These are phyloP conservation scores for Phenganax stokvisi DNA, from an alignment of 92 coral and sea anemone genomes.

Conservation along the genomic window DNA sequence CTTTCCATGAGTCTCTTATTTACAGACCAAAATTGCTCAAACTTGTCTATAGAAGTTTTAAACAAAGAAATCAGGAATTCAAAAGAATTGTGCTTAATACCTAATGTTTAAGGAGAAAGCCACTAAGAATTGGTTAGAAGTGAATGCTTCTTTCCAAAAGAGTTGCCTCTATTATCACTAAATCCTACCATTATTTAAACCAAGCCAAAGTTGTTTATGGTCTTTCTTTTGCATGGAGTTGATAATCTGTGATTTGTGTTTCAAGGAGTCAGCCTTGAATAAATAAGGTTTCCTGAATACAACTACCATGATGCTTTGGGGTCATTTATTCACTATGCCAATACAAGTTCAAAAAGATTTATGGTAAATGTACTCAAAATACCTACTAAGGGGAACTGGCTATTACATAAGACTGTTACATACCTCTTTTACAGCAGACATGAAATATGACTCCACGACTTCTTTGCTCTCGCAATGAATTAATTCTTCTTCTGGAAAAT, in stretches of 20 bases:
- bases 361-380: too few species aligned
- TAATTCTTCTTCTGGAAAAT: conserved; percentile 83
- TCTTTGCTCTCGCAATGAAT: conserved; percentile 87
- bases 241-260: conserved; percentile 95
- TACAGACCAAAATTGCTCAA: conserved; percentile 98
- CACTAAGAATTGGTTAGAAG: neutral
- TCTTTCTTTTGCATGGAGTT: conserved; percentile 97
- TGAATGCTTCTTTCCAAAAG: neutral
- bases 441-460: conserved; percentile 84
- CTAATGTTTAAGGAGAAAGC: neutral
- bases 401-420: neutral
- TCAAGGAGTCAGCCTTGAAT: conserved; percentile 83
- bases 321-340: too few species aligned
- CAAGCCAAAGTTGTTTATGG: conserved; percentile 96
- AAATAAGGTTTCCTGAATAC: neutral
- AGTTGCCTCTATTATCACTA: neutral
- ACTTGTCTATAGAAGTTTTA: conserved; percentile 59
- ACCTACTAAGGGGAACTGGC: neutral
- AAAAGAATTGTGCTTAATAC: neutral
- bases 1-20: conserved; percentile 92
- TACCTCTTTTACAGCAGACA: conserved; percentile 98
- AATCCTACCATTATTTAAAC: conserved; percentile 82
- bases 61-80: neutral
- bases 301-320: too few species aligned
- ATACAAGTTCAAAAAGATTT: neutral